Conservation (phyloP, 2,888 invertebrate genomes). For the Spicauda simplicius region DNA sequence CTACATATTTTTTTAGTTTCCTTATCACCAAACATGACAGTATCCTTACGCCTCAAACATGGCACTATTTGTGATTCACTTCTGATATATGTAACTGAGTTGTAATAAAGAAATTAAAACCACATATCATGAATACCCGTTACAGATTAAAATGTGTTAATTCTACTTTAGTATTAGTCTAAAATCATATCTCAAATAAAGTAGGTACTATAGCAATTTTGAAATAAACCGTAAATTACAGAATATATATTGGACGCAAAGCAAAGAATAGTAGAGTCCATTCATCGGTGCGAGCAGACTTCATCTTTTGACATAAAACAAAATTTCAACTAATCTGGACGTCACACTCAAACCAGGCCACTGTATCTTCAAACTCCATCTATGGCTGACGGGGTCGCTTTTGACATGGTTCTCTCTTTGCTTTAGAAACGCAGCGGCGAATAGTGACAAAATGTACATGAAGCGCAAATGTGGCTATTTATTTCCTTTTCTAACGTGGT, state of each 20-base stretch:
- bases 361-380: constrained; percentile 44
- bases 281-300: background rate
- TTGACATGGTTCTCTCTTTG: constrained; percentile 45
- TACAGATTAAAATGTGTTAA: no score
- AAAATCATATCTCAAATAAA: no score
- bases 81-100: no score
- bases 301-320: constrained; percentile 40
- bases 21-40: no score
- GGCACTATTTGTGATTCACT: no score
- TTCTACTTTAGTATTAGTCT: no score
- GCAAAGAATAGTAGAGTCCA: background rate
- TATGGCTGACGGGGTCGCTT: constrained; percentile 42
- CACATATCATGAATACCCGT: no score
- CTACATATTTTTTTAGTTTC: no score
- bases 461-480: constrained; percentile 23
- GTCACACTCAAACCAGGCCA: constrained; percentile 39
- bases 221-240: no score
- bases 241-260: background rate
- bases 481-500: constrained; percentile 19
- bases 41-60: no score
- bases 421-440: constrained; percentile 47
- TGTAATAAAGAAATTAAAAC: no score
- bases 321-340: constrained; percentile 36
- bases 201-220: no score
- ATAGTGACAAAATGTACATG: constrained; percentile 29